Evolutionary conservation across 1,140 invertebrate species (phyloP), one percentile per base, ranked within the genome.

Genomic region (Megalonaias nervosa): DNA sequence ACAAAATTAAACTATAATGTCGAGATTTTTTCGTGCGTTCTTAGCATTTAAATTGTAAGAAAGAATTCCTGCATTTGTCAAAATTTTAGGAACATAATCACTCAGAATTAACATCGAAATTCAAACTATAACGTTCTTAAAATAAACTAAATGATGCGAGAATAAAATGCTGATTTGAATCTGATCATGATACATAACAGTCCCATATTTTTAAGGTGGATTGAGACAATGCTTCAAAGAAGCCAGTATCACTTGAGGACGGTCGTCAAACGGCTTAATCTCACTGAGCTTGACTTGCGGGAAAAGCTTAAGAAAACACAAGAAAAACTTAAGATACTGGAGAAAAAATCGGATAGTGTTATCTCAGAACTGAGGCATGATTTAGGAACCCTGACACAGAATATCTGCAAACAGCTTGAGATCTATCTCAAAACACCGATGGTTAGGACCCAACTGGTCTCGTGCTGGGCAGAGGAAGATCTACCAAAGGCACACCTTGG

Each of bases 151-250:
- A 48, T 9, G 38, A 48, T 11, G 11, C 6, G 38, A 48, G 38
- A 48, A 9, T 48, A 48, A 48, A 48, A 48, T 48, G 38, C 38
- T 48, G 9, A 48, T 48, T 48, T 11, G 5, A 9, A 38, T 38
- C 2, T 38, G 5, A 38, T 38, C 38, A 38, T 38, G 9, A 38
- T 38, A 6, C 38, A 38, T 6, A 0, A 11, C 0, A 48, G 4
- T 48, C 2, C 55, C 17, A 19, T 17, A 61, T 19, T 73, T 79
- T 67, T 16, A 74, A 87, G 86, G 12, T 87, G 86, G 86, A n/a
- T 86, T 38, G 82, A 84, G 9, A 76, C 75, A 12, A 61, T 86
- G 3, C 66, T 87, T 0, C 75, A 82, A n/a, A 61, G 75, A 19
- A 76, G 79, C 59, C 74, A 82, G 0, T 71, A 74, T 31, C 78